A percentile compares a stretch with the other conserved stretches of the same genome.
Evolutionary conservation across 2,113 vertebrate genomes (phyloP).

Genomic region (Recurvirostra avosetta): DNA sequence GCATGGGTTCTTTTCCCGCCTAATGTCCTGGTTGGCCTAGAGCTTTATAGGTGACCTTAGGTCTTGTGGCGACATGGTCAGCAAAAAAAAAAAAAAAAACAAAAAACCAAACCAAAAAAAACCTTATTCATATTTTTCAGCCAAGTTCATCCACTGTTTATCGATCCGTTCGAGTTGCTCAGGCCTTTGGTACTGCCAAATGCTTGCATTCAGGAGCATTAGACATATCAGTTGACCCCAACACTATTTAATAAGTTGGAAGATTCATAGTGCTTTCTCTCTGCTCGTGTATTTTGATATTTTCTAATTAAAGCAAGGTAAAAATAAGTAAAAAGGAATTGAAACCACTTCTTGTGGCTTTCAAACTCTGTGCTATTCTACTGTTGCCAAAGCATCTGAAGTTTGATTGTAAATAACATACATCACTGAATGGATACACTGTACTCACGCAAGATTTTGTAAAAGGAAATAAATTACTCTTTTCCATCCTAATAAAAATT

Average conservation of each 20-base stretch:
- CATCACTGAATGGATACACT: neutral
- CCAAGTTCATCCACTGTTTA: neutral
- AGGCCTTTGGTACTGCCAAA: neutral
- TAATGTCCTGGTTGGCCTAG: neutral
- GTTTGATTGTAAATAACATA: neutral
- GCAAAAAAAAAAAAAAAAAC: neutral
- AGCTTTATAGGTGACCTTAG: neutral
- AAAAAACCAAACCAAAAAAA: too few relatives aligned
- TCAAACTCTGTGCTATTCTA: neutral
- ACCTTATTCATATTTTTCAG: neutral
- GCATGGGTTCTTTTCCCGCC: neutral
- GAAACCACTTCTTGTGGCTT: neutral
- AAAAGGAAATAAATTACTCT: neutral
- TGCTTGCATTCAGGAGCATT: neutral
- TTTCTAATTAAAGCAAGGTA: neutral
- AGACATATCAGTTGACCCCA: neutral
- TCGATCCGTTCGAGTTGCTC: neutral
- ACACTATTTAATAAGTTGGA: neutral
- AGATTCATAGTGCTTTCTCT: neutral
- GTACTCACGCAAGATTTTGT: neutral
- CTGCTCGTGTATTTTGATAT: neutral
- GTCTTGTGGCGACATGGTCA: neutral
- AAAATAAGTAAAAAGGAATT: neutral
- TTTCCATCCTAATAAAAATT: neutral
- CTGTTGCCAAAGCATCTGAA: neutral